These are phyloP conservation scores for Natrix natrix DNA, from an alignment of 2,797 vertebrate genomes.

Conservation along the genomic window DNA sequence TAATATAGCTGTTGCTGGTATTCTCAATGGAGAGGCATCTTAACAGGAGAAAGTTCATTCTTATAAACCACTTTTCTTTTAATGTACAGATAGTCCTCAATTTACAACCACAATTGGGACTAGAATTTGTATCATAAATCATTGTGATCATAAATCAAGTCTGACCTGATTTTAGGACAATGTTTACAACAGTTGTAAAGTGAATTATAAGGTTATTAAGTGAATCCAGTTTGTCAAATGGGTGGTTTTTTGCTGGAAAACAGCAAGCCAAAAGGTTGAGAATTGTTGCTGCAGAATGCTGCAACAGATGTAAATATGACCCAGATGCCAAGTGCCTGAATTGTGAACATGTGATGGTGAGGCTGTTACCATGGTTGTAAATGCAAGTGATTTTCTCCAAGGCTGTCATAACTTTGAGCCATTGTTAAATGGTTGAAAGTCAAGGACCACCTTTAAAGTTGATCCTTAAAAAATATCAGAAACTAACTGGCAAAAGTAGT, in stretches of 20 bases:
- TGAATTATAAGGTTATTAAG: background rate
- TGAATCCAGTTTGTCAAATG: background rate
- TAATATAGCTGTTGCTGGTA: background rate
- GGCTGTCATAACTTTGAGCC: background rate
- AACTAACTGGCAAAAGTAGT: background rate
- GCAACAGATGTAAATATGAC: background rate
- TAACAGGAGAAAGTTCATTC: background rate
- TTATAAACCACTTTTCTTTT: background rate
- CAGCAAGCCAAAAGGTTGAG: background rate
- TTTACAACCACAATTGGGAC: background rate
- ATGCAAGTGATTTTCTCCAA: background rate
- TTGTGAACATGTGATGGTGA: background rate
- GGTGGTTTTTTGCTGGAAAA: background rate
- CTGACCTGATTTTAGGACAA: background rate
- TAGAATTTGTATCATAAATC: background rate
- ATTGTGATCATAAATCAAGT: background rate
- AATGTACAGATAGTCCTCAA: background rate
- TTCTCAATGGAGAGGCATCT: background rate
- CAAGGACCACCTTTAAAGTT: background rate
- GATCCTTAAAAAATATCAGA: background rate
- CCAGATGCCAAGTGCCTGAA: background rate
- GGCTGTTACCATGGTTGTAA: background rate
- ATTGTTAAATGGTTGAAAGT: background rate
- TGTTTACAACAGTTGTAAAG: background rate
- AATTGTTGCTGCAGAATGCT: background rate